phyloP scores from a whole-genome alignment of 1,140 invertebrate species.

The Drepana arcuata region DNA sequence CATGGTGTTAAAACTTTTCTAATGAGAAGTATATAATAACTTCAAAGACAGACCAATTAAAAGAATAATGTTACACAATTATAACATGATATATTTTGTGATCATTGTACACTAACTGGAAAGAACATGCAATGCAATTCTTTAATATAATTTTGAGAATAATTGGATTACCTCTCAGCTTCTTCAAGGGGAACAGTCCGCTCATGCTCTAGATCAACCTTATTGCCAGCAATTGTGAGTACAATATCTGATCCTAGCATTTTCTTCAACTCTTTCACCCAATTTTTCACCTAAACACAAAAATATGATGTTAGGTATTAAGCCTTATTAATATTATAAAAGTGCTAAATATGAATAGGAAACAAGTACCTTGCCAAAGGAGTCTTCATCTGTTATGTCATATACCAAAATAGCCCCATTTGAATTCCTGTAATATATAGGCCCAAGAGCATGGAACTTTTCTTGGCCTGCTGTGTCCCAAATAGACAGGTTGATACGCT shows the following conservation, averaged over 20 bases:
- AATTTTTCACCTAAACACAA: conserved; percentile 92
- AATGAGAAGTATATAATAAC: too few species aligned
- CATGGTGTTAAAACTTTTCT: too few species aligned
- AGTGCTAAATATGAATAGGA: not conserved
- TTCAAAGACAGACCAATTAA: too few species aligned
- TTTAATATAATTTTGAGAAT: too few species aligned
- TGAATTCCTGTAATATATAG: conserved; percentile 97
- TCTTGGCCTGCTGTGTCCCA: conserved; percentile 99
- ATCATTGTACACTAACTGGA: too few species aligned
- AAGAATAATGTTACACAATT: too few species aligned
- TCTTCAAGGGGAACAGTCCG: conserved; percentile 87
- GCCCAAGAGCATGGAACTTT: conserved; percentile 96
- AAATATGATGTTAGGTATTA: too few species aligned
- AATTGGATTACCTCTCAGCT: conserved; percentile 88
- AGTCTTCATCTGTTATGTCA: conserved; percentile 98
- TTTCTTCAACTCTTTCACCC: conserved; percentile 97
- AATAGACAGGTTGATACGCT: conserved; percentile 92
- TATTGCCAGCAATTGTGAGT: conserved; percentile 97
- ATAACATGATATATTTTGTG: too few species aligned
- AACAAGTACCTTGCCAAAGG: conserved; percentile 90
- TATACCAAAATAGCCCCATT: conserved; percentile 98
- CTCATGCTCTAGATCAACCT: conserved; percentile 95
- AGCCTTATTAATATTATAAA: not conserved
- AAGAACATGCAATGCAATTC: too few species aligned
- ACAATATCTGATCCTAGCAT: conserved; percentile 96